Percentiles rank a stretch among this genome's conserved stretches.
Conservation (phyloP, 2,888 invertebrate species). For the Orthosia gothica region DNA sequence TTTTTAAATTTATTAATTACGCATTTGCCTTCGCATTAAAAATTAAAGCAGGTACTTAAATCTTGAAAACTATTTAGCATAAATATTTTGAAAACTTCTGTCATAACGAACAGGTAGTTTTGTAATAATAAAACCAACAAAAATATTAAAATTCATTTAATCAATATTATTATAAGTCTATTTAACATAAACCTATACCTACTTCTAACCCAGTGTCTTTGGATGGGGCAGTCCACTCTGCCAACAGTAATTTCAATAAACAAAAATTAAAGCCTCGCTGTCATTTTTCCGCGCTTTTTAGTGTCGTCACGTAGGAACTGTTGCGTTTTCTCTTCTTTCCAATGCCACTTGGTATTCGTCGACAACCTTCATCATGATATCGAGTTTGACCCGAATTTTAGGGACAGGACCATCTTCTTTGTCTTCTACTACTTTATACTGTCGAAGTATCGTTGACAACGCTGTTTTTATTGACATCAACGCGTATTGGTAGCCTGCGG, state of each 20-base stretch:
- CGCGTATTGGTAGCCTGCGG: constrained; percentile 74
- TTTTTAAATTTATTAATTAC: constrained; percentile 2
- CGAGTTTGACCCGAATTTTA: constrained; percentile 81
- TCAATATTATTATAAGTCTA: no score
- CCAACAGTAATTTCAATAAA: no score
- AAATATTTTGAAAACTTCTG: neutral
- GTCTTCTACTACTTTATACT: constrained; percentile 77
- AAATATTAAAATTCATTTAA: neutral
- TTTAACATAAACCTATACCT: no score
- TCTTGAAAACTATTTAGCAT: neutral
- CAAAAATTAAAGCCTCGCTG: no score
- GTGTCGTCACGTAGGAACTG: no score
- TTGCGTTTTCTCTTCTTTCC: constrained; percentile 69
- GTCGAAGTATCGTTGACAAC: constrained; percentile 44
- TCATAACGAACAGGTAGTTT: neutral
- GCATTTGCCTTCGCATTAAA: constrained; percentile 11
- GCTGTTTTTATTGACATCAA: no score
- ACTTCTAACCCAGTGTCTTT: no score
- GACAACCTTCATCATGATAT: constrained; percentile 87
- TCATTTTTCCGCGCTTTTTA: neutral
- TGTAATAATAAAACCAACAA: constrained; percentile 14
- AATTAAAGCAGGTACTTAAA: neutral
- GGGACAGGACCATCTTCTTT: constrained; percentile 76
- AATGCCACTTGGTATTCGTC: constrained; percentile 82
- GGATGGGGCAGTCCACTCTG: no score